Percentiles rank a stretch among this genome's conserved stretches.
Conservation (phyloP, 1,140 invertebrate genomes). For the Nixonia krombeini region DNA sequence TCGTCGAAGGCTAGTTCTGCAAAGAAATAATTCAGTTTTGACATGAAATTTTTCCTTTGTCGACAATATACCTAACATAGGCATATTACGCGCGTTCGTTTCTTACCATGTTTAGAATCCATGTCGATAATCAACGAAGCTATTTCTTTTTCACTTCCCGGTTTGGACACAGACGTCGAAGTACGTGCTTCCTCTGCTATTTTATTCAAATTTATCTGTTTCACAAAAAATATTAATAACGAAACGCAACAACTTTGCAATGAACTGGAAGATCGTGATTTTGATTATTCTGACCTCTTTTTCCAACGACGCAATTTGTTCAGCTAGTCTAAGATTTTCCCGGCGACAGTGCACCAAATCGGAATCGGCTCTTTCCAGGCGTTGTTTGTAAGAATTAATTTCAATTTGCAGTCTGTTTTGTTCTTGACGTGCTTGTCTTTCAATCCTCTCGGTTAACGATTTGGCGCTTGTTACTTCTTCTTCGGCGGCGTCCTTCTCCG, state of each 20-base stretch:
- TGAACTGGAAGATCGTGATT: background rate
- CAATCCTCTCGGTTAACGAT: slow-evolving; percentile 76
- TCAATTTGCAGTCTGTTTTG: slow-evolving; percentile 81
- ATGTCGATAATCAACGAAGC: slow-evolving; percentile 81
- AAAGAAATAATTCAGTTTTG: background rate
- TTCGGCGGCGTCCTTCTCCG: slow-evolving; percentile 82
- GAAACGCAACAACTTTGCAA: too few species aligned
- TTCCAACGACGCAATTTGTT: slow-evolving; percentile 82
- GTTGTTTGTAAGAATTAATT: slow-evolving; percentile 82
- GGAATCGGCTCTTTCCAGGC: slow-evolving; percentile 82
- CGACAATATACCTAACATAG: slow-evolving; percentile 69
- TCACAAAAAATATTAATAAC: too few species aligned
- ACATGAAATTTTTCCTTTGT: slow-evolving; percentile 18
- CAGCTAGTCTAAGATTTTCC: slow-evolving; percentile 81
- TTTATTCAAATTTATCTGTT: slow-evolving; percentile 68
- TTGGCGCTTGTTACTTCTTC: slow-evolving; percentile 80
- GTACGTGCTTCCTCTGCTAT: slow-evolving; percentile 50
- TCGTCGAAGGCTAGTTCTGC: too few species aligned
- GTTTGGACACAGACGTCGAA: slow-evolving; percentile 65
- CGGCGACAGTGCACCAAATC: slow-evolving; percentile 82
- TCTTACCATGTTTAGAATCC: slow-evolving; percentile 86
- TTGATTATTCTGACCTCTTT: slow-evolving; percentile 77
- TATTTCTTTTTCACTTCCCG: slow-evolving; percentile 77
- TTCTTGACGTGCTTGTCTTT: slow-evolving; percentile 82
- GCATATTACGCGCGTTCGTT: slow-evolving; percentile 35